phyloP scores from a whole-genome alignment of 1,140 invertebrate species.

The Pantala flavescens region DNA sequence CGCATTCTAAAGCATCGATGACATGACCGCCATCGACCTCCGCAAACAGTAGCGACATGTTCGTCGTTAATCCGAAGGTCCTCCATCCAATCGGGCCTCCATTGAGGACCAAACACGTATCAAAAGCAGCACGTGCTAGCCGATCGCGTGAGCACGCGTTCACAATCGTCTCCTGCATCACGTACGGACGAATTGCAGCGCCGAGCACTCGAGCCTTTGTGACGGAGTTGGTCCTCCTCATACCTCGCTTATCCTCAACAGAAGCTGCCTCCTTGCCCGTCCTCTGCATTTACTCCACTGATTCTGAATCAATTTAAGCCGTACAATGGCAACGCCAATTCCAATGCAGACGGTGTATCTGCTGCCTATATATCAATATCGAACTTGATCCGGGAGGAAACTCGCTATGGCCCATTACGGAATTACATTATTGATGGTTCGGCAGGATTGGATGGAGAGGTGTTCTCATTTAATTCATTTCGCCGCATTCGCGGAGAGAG shows the following conservation, averaged over 20 bases:
- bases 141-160: not conserved
- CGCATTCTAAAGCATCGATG: not conserved
- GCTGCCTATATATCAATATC: too few species aligned
- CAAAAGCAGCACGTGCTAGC: not conserved
- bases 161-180: not conserved
- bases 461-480: too few species aligned
- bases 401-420: too few species aligned
- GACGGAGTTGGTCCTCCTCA: not conserved
- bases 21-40: not conserved
- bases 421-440: too few species aligned
- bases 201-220: not conserved
- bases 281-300: not conserved
- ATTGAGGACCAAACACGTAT: not conserved
- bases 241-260: not conserved
- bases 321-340: not conserved
- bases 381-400: too few species aligned
- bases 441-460: too few species aligned
- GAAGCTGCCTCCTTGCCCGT: not conserved
- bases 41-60: not conserved
- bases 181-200: not conserved
- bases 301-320: conserved; percentile 10
- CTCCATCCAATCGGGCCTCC: not conserved
- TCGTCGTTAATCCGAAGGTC: not conserved
- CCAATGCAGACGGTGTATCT: not conserved
- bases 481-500: too few species aligned